Percentiles rank a stretch among this genome's conserved stretches.
These are phyloP conservation scores for Agelas oroides DNA, from an alignment of 37 sponge, comb jelly and placozoan genomes.

Conservation along the genomic window DNA sequence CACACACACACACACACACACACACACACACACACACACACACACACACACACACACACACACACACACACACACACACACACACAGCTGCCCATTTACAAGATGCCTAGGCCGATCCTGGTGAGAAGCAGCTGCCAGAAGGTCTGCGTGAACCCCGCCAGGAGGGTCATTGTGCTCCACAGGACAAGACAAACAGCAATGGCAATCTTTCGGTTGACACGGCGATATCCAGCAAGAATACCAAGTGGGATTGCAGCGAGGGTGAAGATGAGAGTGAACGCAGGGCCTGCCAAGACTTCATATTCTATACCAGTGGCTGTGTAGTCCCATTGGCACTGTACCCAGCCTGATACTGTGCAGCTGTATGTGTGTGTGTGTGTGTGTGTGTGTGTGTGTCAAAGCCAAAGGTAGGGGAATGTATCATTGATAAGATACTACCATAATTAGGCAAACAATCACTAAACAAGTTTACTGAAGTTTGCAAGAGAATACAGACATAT, in stretches of 20 bases:
- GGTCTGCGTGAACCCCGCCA: conserved; percentile 56
- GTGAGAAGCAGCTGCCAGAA: conserved; percentile 76
- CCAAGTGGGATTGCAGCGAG: conserved; percentile 74
- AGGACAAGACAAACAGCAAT: conserved; percentile 50
- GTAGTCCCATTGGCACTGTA: conserved; percentile 60
- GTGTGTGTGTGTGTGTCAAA: background rate
- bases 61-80: no score
- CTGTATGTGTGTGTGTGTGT: background rate
- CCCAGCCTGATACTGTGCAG: background rate
- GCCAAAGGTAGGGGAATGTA: background rate
- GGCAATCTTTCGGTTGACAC: conserved; percentile 41
- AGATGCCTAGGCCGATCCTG: conserved; percentile 73
- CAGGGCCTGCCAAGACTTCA: conserved; percentile 80
- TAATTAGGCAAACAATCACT: no score
- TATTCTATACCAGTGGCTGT: conserved; percentile 56
- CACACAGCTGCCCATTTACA: conserved; percentile 46
- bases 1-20: conserved; percentile 22
- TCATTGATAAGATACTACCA: background rate
- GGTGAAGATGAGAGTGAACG: conserved; percentile 76
- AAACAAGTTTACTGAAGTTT: no score
- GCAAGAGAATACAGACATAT: no score
- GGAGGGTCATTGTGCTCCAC: conserved; percentile 80
- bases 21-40: background rate
- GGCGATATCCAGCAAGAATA: conserved; percentile 48
- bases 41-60: no score